Evolutionary conservation across 1,140 invertebrate species (phyloP), one percentile per base, ranked within the genome.

Genomic region (Galleria mellonella): DNA sequence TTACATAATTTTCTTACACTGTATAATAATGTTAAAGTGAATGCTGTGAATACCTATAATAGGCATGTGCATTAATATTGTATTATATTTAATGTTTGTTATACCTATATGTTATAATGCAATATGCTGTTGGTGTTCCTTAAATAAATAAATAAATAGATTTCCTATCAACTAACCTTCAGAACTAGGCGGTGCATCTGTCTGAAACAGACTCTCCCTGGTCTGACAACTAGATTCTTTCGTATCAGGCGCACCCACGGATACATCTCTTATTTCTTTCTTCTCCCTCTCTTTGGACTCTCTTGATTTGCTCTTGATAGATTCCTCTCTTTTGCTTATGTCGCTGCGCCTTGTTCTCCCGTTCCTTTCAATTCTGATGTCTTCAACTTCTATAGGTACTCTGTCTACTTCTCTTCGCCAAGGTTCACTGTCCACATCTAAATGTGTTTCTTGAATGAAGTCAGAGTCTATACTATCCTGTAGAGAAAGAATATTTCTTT

Each of bases 201-300:
- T 73, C 33, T 92, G 89, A 62, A 93, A 93, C 2, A 94, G 76
- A 61, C 92, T 94, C 62, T 94, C 93, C 29, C 92, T 87, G 0
- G 94, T 95, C 67, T 95, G 94, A 65, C 93, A 94, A 2, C 91
- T 92, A 41, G 89, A 93, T 64, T 94, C 93, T 46, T 91, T 89
- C 77, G 92, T 94, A 61, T 94, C 92, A 9, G 90, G 88, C 6
- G 77, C 72, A 3, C 69, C 78, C 5, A 83, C 82, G 0, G 78
- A 77, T 0, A 64, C 82, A 48, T 83, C 78, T 59, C 75, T 68
- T 36, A 75, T 82, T 36, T 79, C 66, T 38, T 70, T 82, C 47
- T 65, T 74, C 31, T 77, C 62, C 10, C 15, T 39, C 12, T 57
- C 67, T 37, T 69, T 65, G 29, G 57, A 67, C 9, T 75, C 72